A percentile compares a stretch with the other conserved stretches of the same genome.
phyloP scores from a whole-genome alignment of 1,140 invertebrate species.

The Pseudomyrmex concolor region DNA sequence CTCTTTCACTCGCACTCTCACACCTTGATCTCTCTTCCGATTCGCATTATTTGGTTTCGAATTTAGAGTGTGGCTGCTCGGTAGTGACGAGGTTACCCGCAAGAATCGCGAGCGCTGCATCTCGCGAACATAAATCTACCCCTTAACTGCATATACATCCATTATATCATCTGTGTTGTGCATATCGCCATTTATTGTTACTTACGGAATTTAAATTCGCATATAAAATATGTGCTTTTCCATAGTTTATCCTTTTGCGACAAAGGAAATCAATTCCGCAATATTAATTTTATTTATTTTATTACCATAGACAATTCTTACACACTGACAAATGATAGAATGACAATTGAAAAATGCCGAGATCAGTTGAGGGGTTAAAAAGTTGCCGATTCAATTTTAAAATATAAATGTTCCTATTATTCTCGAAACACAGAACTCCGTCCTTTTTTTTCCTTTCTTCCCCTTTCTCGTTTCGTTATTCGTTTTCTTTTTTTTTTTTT shows the following conservation, averaged over 20 bases:
- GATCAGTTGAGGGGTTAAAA: slow-evolving; percentile 28
- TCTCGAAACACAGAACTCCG: slow-evolving; percentile 28
- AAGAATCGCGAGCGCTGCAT: slow-evolving; percentile 59
- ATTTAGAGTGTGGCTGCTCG: slow-evolving; percentile 83
- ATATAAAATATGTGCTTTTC: no score
- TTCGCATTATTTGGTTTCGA: slow-evolving; percentile 79
- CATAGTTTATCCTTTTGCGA: no score
- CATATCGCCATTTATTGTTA: no score
- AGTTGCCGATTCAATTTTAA: slow-evolving; percentile 48
- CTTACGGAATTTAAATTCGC: no score
- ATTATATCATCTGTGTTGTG: no score
- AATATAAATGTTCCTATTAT: slow-evolving; percentile 37
- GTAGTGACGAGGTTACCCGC: slow-evolving; percentile 75
- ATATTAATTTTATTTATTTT: no score
- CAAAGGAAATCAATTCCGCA: background rate
- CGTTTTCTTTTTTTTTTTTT: slow-evolving; percentile 39
- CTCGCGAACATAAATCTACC: slow-evolving; percentile 40
- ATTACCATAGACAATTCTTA: no score
- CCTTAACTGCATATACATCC: slow-evolving; percentile 16
- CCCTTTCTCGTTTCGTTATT: slow-evolving; percentile 13
- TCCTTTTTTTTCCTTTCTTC: slow-evolving; percentile 6
- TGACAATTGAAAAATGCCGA: background rate
- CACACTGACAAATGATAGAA: background rate
- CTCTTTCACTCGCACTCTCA: slow-evolving; percentile 2
- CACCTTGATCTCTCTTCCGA: slow-evolving; percentile 63